Evolutionary conservation across 1,140 invertebrate genomes (phyloP), one percentile per base, ranked within the genome.

Genomic region (Leptopilina clavipes): DNA sequence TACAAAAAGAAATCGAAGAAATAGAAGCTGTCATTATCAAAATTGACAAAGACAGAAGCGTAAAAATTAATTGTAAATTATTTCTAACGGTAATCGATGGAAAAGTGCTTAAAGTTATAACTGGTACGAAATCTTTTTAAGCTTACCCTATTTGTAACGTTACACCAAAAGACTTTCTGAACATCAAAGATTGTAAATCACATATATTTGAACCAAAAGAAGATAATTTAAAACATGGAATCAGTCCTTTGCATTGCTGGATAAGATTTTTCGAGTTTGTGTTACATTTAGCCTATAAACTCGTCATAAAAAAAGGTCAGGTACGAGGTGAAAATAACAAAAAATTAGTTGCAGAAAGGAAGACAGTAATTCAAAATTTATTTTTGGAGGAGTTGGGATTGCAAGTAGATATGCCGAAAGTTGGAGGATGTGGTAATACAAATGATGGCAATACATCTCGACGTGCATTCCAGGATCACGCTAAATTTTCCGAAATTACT

Each of bases 201-300:
- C 14, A n/a, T 5, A 25, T n/a, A 73, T 22, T 73, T 25, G 14
- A 73, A n/a, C 48, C 14, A 52, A 52, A 52, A 17, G 14, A 48
- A 19, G 7, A 12, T 8, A 73, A 22, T 44, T 73, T 73, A 54
- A 12, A 19, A 18, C 31, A 52, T 25, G 72, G 72, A 17, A 22
- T 73, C 12, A 48, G n/a, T 52, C 43, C 43, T 9, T 37, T 73
- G 9, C 72, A 44, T 45, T 52, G 10, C 40, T 73, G 45, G 44
- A 73, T 73, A 7, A 52, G 72, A 31, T 73, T 22, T 73, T 73
- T 73, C 18, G 52, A 73, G 44, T 73, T 18, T 37, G 14, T 73
- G 3, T 37, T 73, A 2, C 72, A 73, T 54, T 8, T 54, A n/a
- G 18, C 17, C 5, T 73, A 73, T 37, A 73, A 56, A 54, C 11